These are phyloP conservation scores for Carpatolechia fugitivella DNA, from an alignment of 2,888 invertebrate species.

Conservation along the genomic window DNA sequence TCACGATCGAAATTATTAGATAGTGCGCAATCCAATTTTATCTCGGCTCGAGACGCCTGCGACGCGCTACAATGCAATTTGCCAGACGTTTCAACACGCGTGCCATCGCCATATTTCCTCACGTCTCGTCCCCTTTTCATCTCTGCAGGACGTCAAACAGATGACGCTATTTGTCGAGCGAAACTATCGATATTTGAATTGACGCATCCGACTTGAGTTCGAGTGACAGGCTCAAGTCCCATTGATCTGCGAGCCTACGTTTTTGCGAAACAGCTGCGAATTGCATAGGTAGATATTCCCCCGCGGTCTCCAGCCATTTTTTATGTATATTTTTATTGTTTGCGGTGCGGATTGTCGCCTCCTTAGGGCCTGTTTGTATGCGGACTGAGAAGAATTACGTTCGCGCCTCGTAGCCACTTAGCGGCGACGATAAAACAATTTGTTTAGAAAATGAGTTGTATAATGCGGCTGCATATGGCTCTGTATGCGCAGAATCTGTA, in stretches of 20 bases:
- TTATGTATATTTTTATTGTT: constrained; percentile 76
- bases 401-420: constrained; percentile 62
- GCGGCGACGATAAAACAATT: constrained; percentile 72
- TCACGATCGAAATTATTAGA: constrained; percentile 65
- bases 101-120: constrained; percentile 37
- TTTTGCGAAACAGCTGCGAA: constrained; percentile 30
- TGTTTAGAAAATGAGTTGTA: constrained; percentile 64
- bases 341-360: constrained; percentile 72
- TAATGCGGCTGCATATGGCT: constrained; percentile 47
- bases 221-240: not conserved
- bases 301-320: constrained; percentile 66
- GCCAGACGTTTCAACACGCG: constrained; percentile 58
- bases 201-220: constrained; percentile 22
- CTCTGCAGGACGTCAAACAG: constrained; percentile 38
- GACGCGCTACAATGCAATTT: constrained; percentile 63
- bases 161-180: constrained; percentile 45
- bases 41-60: constrained; percentile 48
- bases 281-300: constrained; percentile 5
- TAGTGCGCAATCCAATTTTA: constrained; percentile 68
- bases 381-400: constrained; percentile 72
- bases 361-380: constrained; percentile 75
- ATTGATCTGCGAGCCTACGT: not conserved
- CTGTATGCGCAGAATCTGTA: constrained; percentile 48
- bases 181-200: constrained; percentile 47
- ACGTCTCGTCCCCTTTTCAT: constrained; percentile 45